Conservation (phyloP, 2,888 invertebrate genomes). For the Ichneumoninae sp. region DNA sequence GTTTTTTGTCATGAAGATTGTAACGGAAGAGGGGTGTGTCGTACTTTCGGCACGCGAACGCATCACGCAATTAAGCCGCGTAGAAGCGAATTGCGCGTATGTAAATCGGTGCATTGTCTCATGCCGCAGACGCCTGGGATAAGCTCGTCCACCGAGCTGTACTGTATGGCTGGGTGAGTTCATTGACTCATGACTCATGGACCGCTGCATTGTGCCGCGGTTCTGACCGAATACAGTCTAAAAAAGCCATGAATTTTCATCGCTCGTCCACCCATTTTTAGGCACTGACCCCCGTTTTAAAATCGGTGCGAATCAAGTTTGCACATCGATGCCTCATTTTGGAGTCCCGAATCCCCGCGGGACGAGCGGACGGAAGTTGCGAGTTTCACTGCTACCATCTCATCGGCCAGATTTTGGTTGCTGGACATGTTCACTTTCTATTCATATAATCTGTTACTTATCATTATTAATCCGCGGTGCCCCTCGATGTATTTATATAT, state of each 20-base stretch:
- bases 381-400: too few relatives aligned
- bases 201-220: slow-evolving; percentile 49
- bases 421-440: too few relatives aligned
- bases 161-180: slow-evolving; percentile 45
- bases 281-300: neutral
- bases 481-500: too few relatives aligned
- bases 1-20: slow-evolving; percentile 18
- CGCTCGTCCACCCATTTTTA: slow-evolving; percentile 7
- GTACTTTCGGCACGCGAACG: slow-evolving; percentile 58
- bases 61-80: slow-evolving; percentile 59
- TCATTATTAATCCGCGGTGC: too few relatives aligned
- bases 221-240: slow-evolving; percentile 45
- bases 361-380: neutral
- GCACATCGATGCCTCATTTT: neutral
- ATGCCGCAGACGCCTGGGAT: slow-evolving; percentile 35
- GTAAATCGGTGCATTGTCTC: slow-evolving; percentile 65
- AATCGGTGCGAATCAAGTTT: neutral
- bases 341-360: neutral
- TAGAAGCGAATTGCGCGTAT: slow-evolving; percentile 58
- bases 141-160: slow-evolving; percentile 38
- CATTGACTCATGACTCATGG: slow-evolving; percentile 27
- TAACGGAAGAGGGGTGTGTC: slow-evolving; percentile 41
- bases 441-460: too few relatives aligned
- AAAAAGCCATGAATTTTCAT: slow-evolving; percentile 55
- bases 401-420: too few relatives aligned